These are phyloP conservation scores for Drosophila anomelani DNA, from an alignment of 2,888 invertebrate species.

Conservation along the genomic window DNA sequence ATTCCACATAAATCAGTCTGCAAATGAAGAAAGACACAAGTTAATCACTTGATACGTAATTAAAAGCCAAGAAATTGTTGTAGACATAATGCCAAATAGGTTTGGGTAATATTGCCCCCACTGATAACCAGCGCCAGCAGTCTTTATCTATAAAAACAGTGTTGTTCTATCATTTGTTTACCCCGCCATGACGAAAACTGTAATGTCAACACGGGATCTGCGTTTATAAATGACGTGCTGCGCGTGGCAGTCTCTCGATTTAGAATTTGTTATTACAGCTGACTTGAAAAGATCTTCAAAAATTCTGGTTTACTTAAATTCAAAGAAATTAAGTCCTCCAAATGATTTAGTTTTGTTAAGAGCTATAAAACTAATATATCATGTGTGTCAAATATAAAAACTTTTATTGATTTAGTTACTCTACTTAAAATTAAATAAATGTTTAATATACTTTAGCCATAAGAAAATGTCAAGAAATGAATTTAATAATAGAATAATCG, in stretches of 20 bases:
- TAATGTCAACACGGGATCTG: slow-evolving; percentile 11
- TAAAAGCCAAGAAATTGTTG: background rate
- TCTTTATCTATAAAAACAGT: slow-evolving; percentile 12
- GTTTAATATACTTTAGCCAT: no score
- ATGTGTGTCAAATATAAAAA: background rate
- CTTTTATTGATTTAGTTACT: background rate
- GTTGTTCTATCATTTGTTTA: slow-evolving; percentile 24
- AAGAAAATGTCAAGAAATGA: no score
- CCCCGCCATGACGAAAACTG: slow-evolving; percentile 21
- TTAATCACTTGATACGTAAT: slow-evolving; percentile 21
- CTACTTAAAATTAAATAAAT: no score
- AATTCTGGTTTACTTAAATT: no score
- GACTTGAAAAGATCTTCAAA: background rate
- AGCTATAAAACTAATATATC: background rate
- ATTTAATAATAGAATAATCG: background rate
- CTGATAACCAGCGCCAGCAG: slow-evolving; percentile 14
- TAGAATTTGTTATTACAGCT: slow-evolving; percentile 18
- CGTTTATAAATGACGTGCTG: slow-evolving; percentile 19
- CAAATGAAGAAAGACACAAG: slow-evolving; percentile 79
- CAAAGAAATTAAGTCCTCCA: background rate
- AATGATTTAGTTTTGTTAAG: background rate
- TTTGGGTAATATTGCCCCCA: slow-evolving; percentile 4
- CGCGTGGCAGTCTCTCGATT: background rate
- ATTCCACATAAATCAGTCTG: slow-evolving; percentile 99
- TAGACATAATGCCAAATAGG: slow-evolving; percentile 16